A percentile compares a stretch with the other conserved stretches of the same genome.
These are phyloP conservation scores for Cyphomyrus plagiostoma DNA, from an alignment of 2,113 vertebrate genomes.

Conservation along the genomic window DNA sequence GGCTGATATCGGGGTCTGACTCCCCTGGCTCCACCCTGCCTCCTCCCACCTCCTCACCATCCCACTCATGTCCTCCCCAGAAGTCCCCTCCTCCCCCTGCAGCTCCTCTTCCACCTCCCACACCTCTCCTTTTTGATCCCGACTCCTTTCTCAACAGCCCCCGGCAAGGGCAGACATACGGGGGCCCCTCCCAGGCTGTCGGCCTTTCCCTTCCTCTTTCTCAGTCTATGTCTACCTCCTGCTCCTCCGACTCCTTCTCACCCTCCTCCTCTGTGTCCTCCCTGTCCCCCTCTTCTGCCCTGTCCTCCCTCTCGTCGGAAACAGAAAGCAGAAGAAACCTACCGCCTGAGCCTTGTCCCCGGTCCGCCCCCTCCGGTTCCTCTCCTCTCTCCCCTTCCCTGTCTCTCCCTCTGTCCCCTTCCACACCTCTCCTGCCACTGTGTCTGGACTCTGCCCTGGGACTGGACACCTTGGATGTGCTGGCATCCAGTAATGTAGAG, in stretches of 20 bases:
- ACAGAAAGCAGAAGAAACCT: background rate
- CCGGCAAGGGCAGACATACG: conserved; percentile 78
- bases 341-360: background rate
- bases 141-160: conserved; percentile 84
- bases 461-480: conserved; percentile 27
- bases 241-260: background rate
- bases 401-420: conserved; percentile 50
- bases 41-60: conserved; percentile 11
- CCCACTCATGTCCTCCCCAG: background rate
- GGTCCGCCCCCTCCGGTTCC: conserved; percentile 35
- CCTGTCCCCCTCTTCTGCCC: conserved; percentile 36
- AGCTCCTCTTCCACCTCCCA: background rate
- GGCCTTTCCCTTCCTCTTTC: conserved; percentile 12
- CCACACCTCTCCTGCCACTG: conserved; percentile 38
- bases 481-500: conserved; percentile 22
- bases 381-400: conserved; percentile 45
- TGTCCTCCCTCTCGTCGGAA: conserved; percentile 12
- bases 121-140: conserved; percentile 65
- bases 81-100: conserved; percentile 31
- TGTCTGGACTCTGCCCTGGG: conserved; percentile 39
- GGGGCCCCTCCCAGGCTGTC: conserved; percentile 51
- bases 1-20: conserved; percentile 31
- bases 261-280: conserved; percentile 19
- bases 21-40: conserved; percentile 10
- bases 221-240: background rate